phyloP scores from a whole-genome alignment of 2,797 vertebrate species.

The Pristis pectinata region DNA sequence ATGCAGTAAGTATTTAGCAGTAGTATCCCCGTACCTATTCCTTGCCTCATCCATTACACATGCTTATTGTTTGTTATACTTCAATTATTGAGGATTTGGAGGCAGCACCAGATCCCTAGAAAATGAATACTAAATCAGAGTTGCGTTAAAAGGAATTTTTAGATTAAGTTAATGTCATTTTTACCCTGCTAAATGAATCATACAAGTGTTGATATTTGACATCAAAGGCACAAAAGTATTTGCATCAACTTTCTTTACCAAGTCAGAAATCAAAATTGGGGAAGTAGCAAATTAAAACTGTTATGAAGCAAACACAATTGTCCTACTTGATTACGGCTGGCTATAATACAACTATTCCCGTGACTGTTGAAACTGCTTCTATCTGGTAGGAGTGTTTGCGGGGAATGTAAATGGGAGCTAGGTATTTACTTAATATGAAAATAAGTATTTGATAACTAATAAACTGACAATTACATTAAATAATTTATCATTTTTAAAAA shows the following conservation, averaged over 20 bases:
- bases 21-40: background rate
- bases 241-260: background rate
- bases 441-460: background rate
- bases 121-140: background rate
- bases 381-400: background rate
- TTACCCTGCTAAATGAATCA: background rate
- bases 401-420: background rate
- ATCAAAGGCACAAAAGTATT: background rate
- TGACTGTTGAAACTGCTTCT: background rate
- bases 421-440: background rate
- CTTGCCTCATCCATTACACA: background rate
- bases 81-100: too few relatives aligned
- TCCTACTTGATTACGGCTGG: background rate
- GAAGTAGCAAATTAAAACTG: background rate
- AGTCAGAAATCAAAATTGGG: background rate
- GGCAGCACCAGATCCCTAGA: background rate
- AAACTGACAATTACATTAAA: background rate
- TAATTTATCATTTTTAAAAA: background rate
- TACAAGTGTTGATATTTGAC: background rate
- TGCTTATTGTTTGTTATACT: background rate
- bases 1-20: too few relatives aligned
- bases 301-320: background rate
- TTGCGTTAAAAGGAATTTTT: background rate
- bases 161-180: background rate
- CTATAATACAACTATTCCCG: background rate